A percentile compares a stretch with the other conserved stretches of the same genome.
Conservation (phyloP, 2,797 vertebrate species). For the Sebastes glaucus region DNA sequence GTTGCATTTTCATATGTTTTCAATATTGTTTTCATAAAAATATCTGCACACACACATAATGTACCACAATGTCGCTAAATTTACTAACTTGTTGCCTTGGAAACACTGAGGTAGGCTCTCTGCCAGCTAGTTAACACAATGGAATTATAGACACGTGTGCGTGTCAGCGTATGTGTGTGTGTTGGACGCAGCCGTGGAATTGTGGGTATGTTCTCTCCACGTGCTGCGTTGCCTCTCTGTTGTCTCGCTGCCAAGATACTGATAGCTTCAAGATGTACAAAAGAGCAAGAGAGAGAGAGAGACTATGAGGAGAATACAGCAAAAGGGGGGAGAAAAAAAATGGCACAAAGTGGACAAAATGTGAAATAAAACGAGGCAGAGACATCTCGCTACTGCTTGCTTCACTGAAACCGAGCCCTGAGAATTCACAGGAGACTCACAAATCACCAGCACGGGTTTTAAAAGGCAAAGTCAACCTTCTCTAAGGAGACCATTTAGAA, state of each 20-base stretch:
- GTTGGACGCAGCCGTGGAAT: conserved; percentile 54
- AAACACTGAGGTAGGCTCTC: conserved; percentile 61
- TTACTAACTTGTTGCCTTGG: conserved; percentile 74
- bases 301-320: conserved; percentile 26
- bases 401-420: conserved; percentile 63
- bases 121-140: conserved; percentile 71
- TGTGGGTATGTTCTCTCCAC: conserved; percentile 68
- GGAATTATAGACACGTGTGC: conserved; percentile 60
- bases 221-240: conserved; percentile 56
- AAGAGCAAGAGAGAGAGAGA: conserved; percentile 38
- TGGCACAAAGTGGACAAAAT: conserved; percentile 66
- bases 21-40: conserved; percentile 37
- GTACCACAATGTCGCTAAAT: conserved; percentile 37
- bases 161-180: conserved; percentile 21
- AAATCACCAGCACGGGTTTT: conserved; percentile 63
- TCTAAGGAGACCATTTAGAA: conserved; percentile 70
- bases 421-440: conserved; percentile 57
- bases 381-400: conserved; percentile 69
- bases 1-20: conserved; percentile 39
- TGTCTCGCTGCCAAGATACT: conserved; percentile 67
- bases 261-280: conserved; percentile 79
- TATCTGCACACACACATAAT: conserved; percentile 5
- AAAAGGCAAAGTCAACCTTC: conserved; percentile 67
- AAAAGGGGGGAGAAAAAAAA: conserved; percentile 18
- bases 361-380: conserved; percentile 57